phyloP scores from a whole-genome alignment of 1,140 invertebrate genomes.

The Camponotus pennsylvanicus region DNA sequence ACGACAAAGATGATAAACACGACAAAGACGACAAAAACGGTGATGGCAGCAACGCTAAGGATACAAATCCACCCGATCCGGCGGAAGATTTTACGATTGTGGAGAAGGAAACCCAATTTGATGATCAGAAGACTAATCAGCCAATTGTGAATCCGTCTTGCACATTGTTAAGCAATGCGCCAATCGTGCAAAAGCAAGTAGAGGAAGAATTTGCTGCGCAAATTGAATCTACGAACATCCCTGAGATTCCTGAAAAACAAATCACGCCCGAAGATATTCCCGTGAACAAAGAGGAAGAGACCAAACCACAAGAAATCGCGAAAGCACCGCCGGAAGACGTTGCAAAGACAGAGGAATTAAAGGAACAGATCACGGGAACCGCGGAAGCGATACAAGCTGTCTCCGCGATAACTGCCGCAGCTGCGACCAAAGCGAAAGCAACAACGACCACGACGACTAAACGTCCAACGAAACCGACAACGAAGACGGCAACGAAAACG shows the following conservation, averaged over 20 bases:
- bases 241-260: constrained; percentile 49
- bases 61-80: background rate
- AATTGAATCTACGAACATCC: too few relatives aligned
- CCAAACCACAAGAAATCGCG: background rate
- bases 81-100: background rate
- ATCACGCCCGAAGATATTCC: background rate
- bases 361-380: constrained; percentile 67
- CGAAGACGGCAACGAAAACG: constrained; percentile 77
- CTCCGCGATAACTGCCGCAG: constrained; percentile 56
- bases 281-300: background rate
- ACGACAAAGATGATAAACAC: background rate
- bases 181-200: constrained; percentile 26
- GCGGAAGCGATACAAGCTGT: constrained; percentile 37
- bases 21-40: too few relatives aligned
- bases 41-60: background rate
- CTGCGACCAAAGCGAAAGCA: constrained; percentile 71
- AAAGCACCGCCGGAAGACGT: background rate
- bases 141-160: background rate
- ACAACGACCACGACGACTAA: constrained; percentile 55
- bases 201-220: constrained; percentile 53
- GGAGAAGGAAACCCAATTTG: background rate
- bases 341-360: background rate
- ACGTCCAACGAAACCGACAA: constrained; percentile 50
- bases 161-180: background rate
- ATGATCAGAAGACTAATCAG: too few relatives aligned